A percentile compares a stretch with the other conserved stretches of the same genome.
Conservation (phyloP, 37 sponge, comb jelly and placozoan genomes). For the Cladorhizidae sp. region DNA sequence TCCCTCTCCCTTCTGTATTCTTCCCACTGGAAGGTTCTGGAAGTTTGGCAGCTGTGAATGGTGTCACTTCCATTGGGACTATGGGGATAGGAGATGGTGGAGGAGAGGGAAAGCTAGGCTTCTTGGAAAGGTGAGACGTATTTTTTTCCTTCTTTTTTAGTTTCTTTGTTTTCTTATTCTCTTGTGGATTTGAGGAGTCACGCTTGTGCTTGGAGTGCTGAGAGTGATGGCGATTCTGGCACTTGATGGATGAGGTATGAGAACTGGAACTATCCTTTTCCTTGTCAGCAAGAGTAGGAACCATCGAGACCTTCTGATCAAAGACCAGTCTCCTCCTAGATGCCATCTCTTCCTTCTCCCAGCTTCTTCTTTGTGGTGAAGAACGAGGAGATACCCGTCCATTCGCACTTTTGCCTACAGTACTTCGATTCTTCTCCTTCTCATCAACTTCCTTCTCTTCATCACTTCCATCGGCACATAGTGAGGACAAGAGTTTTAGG, state of each 20-base stretch:
- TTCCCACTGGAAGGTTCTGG: not conserved
- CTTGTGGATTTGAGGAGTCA: not conserved
- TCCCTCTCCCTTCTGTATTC: not conserved
- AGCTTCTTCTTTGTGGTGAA: too few species aligned
- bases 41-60: not conserved
- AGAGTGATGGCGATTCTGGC: not conserved
- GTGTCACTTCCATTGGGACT: not conserved
- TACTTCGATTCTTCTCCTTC: not conserved
- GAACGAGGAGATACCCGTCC: too few species aligned
- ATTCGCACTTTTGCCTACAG: too few species aligned
- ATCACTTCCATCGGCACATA: too few species aligned
- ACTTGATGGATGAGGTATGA: too few species aligned
- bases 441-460: not conserved
- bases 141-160: not conserved
- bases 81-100: not conserved
- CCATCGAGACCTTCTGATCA: too few species aligned
- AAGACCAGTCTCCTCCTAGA: too few species aligned
- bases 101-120: not conserved
- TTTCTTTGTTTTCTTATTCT: constrained; percentile 2
- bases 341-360: too few species aligned
- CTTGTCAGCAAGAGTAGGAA: too few species aligned
- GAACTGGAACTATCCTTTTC: too few species aligned
- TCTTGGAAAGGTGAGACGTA: not conserved
- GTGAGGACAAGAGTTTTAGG: too few species aligned
- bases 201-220: not conserved